Percentiles rank a stretch among this genome's conserved stretches.
Conservation (phyloP, 2,888 invertebrate species). For the Sphecodes monilicornis region DNA sequence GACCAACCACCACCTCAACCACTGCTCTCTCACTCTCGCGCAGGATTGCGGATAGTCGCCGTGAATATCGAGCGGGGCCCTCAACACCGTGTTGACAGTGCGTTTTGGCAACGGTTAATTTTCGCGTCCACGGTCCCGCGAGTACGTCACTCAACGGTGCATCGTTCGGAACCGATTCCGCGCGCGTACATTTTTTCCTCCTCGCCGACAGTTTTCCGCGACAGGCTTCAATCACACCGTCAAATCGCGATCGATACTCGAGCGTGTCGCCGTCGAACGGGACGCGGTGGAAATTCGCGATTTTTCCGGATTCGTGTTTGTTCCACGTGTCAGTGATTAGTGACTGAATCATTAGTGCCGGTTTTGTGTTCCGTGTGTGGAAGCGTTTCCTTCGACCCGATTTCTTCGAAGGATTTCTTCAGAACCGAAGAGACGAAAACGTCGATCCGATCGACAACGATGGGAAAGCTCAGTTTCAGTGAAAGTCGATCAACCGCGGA, state of each 20-base stretch:
- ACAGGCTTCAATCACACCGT: not conserved
- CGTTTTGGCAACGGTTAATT: conserved; percentile 59
- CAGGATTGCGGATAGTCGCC: conserved; percentile 72
- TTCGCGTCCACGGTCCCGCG: conserved; percentile 28
- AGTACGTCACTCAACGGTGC: not conserved
- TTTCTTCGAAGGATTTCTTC: too few relatives aligned
- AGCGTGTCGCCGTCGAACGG: not conserved
- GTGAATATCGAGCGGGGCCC: conserved; percentile 57
- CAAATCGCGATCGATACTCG: not conserved
- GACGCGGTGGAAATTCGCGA: not conserved
- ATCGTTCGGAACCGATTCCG: not conserved
- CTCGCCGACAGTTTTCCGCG: conserved; percentile 4
- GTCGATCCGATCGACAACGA: not conserved
- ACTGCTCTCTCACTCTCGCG: conserved; percentile 74
- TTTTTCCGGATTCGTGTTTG: not conserved
- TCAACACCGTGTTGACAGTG: conserved; percentile 60
- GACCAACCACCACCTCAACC: conserved; percentile 83
- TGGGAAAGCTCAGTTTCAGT: conserved; percentile 30
- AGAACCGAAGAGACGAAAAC: not conserved
- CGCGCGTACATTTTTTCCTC: too few relatives aligned
- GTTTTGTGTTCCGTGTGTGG: conserved; percentile 26
- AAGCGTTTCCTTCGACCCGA: not conserved
- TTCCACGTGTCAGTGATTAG: conserved; percentile 23
- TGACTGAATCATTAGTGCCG: conserved; percentile 25
- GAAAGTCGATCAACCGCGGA: conserved; percentile 49